Base-by-base conservation (phyloP, 92 coral and sea anemone genomes). In the Palythoa grandiflora region DNA sequence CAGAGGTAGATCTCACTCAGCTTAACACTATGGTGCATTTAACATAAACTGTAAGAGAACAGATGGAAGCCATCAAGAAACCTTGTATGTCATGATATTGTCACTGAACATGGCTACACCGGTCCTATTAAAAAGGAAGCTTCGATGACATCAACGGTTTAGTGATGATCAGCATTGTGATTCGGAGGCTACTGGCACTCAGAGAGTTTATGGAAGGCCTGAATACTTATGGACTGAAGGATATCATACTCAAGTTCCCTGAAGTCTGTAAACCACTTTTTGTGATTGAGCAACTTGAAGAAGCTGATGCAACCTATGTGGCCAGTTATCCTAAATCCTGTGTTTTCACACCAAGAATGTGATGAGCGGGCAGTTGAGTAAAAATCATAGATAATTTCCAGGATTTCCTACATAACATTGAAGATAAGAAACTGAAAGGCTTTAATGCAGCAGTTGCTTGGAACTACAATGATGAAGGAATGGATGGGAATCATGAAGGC, bases 221-320 rank as follows among this genome's bases (percentile, higher is more conserved):
- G n/a, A 71, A 71, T 36, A 14, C 48, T 38, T 38, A 71, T 71
- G 75, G 75, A 13, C 47, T 71, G 47, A 38, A 36, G 50, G 75
- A 71, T 14, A 14, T 63, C 61, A 53, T 86, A 14, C 39, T 5
- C 8, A 65, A 9, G 39, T 2, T 66, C 55, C 84, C 84, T 38
- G 37, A 87, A 11, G 59, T 60, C 7, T 60, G 76, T 65, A 19
- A 63, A 38, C 10, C 76, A 50, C 60, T 75, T 38, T 87, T 87
- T 76, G 77, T 76, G 9, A 14, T 12, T 6, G 80, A 57, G 16
- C 40, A 40, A 52, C 15, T 6, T 9, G 61, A 87, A 36, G n/a
- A 39, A 9, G 89, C 77, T 17, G 84, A 76, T 87, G 89, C 89
- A 11, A 73, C 38, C 11, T 85, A 85, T 52, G 44, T 85, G 74